Evolutionary conservation across 2,888 invertebrate species (phyloP).

Genomic region (Pharmacophagus antenor): DNA sequence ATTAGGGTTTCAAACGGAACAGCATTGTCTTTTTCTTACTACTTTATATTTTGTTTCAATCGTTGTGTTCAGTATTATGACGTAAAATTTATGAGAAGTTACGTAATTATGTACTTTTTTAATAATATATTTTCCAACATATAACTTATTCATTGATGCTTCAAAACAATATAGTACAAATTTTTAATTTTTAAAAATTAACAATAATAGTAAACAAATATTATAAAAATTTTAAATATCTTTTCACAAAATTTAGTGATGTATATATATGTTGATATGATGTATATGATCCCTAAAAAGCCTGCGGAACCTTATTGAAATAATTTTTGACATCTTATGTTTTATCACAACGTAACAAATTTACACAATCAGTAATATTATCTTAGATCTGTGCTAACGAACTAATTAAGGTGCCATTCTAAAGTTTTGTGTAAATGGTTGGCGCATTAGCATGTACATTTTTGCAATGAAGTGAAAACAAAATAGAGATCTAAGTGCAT

Average conservation of each 20-base stretch:
- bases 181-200: too few species aligned
- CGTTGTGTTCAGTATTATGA: neutral
- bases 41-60: constrained; percentile 19
- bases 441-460: constrained; percentile 38
- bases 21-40: constrained; percentile 13
- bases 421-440: constrained; percentile 40
- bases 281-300: neutral
- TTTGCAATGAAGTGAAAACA: constrained; percentile 44
- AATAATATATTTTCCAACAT: too few species aligned
- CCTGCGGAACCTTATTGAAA: neutral
- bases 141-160: too few species aligned
- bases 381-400: constrained; percentile 39
- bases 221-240: too few species aligned
- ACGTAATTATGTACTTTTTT: too few species aligned
- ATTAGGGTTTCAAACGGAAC: constrained; percentile 23
- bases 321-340: neutral
- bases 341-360: neutral
- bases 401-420: constrained; percentile 37
- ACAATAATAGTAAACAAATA: too few species aligned
- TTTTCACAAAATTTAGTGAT: too few species aligned
- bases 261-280: too few species aligned
- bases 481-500: constrained; percentile 34
- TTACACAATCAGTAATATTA: constrained; percentile 32
- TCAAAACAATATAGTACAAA: too few species aligned
- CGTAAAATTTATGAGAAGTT: neutral